Evolutionary conservation across 1,140 invertebrate species (phyloP).

Genomic region (Cylas formicarius): DNA sequence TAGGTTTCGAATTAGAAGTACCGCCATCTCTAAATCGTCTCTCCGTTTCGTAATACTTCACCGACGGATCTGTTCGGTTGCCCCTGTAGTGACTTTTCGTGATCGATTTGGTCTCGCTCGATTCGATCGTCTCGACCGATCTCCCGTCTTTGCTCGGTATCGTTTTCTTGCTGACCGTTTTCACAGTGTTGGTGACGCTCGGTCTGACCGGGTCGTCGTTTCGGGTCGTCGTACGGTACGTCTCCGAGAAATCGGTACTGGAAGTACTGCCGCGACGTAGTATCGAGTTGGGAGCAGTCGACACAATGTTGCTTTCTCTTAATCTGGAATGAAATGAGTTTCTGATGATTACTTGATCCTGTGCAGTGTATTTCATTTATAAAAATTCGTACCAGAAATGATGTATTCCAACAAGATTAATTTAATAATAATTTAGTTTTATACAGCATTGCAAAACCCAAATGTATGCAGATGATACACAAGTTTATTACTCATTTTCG

Average conservation of each 20-base stretch:
- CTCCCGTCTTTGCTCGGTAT: conserved; percentile 55
- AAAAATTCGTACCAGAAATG: no score
- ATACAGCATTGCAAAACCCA: no score
- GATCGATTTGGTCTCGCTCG: conserved; percentile 58
- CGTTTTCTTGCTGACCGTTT: conserved; percentile 58
- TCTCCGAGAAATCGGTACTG: conserved; percentile 63
- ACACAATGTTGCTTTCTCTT: conserved; percentile 26
- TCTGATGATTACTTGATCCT: no score
- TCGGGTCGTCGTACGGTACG: conserved; percentile 56
- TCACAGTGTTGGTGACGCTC: conserved; percentile 58
- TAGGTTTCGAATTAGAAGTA: conserved; percentile 37
- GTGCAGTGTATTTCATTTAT: no score
- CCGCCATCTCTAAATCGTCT: no score
- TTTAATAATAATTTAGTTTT: no score
- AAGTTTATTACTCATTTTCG: no score
- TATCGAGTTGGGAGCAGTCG: conserved; percentile 30
- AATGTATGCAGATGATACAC: no score
- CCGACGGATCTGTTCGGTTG: conserved; percentile 31
- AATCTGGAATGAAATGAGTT: no score
- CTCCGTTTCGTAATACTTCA: conserved; percentile 46
- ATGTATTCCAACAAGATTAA: no score
- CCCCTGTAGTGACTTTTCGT: conserved; percentile 55
- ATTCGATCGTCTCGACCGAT: conserved; percentile 54
- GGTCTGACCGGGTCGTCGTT: conserved; percentile 56
- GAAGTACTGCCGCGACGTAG: conserved; percentile 51